Conservation (phyloP, 64 coral and sea anemone genomes). For the Acropora tenuis region DNA sequence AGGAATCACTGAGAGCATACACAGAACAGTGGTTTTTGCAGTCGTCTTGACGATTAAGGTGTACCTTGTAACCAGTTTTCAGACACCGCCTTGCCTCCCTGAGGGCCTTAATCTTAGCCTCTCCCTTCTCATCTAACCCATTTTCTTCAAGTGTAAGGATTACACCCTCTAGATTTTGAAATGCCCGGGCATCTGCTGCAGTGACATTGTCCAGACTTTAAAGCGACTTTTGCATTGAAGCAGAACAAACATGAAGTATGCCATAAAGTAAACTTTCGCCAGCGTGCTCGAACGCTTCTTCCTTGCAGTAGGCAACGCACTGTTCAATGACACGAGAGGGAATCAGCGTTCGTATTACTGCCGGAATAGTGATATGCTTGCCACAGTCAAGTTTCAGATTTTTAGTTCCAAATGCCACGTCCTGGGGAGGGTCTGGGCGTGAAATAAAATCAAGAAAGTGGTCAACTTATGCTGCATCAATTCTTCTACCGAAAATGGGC, state of each 20-base stretch:
- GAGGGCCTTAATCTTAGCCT: constrained; percentile 15
- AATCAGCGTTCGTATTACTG: constrained; percentile 44
- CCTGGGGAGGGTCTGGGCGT: neutral
- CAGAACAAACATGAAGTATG: constrained; percentile 43
- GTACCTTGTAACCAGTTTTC: constrained; percentile 47
- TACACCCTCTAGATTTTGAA: neutral
- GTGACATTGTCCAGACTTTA: neutral
- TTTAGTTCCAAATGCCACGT: neutral
- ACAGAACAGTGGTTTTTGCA: constrained; percentile 29
- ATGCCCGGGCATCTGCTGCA: neutral
- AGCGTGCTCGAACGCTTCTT: neutral
- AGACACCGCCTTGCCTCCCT: constrained; percentile 55
- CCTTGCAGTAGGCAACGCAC: neutral
- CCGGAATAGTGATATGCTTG: neutral
- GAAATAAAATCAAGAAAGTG: neutral
- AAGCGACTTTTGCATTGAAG: neutral
- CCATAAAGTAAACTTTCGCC: constrained; percentile 25
- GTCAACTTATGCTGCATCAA: neutral
- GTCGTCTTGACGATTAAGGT: constrained; percentile 10
- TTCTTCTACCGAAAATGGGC: neutral
- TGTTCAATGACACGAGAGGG: constrained; percentile 6
- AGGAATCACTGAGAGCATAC: constrained; percentile 31
- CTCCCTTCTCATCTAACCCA: neutral
- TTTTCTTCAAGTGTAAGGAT: constrained; percentile 23
- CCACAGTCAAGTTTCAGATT: neutral